Evolutionary conservation across 2,113 vertebrate genomes (phyloP).

Genomic region (Cryptomyrus ogoouensis): DNA sequence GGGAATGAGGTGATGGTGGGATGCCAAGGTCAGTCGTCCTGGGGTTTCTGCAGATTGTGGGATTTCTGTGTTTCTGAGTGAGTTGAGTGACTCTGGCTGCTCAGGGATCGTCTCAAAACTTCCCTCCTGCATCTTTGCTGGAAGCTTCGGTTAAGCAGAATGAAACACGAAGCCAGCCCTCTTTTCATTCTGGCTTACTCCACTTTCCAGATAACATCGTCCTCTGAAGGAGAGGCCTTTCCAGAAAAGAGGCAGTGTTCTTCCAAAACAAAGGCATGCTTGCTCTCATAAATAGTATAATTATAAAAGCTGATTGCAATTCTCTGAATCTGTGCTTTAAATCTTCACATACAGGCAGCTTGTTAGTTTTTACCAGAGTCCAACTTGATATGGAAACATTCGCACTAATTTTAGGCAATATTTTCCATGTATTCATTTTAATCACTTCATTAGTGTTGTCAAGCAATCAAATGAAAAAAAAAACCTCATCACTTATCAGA

Average conservation of each 20-base stretch:
- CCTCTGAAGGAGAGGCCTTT: not conserved
- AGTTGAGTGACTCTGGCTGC: not conserved
- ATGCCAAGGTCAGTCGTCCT: not conserved
- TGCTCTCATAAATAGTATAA: not conserved
- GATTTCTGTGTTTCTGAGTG: not conserved
- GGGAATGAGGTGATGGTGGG: not conserved
- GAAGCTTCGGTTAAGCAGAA: not conserved
- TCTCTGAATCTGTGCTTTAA: not conserved
- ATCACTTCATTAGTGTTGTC: not conserved
- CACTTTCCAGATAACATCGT: conserved; percentile 1
- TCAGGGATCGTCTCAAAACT: not conserved
- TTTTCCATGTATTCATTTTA: not conserved
- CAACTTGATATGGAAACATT: not conserved
- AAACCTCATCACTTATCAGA: not conserved
- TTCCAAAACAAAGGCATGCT: not conserved
- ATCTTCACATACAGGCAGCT: not conserved
- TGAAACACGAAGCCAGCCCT: not conserved
- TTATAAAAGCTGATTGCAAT: not conserved
- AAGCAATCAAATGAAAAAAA: not conserved
- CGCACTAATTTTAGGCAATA: not conserved
- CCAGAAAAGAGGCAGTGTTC: not conserved
- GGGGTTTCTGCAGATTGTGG: not conserved
- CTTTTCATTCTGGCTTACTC: not conserved
- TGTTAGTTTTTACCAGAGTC: not conserved
- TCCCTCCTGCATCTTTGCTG: not conserved